Percentiles rank a stretch among this genome's conserved stretches.
phyloP scores from a whole-genome alignment of 2,113 vertebrate genomes.

The Galbula dea region DNA sequence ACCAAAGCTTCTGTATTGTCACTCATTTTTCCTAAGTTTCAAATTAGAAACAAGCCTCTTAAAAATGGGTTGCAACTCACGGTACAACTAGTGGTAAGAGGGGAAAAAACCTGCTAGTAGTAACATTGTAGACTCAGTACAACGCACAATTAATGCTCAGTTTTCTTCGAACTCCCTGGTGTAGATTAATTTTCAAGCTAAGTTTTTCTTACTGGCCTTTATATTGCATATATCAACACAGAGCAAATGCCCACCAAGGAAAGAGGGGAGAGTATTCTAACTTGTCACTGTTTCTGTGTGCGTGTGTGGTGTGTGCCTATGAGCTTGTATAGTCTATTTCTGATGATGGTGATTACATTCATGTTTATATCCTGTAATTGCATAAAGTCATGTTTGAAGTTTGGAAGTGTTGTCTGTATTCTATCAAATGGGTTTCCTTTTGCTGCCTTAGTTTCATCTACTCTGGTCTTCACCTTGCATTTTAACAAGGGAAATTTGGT shows the following conservation, averaged over 20 bases:
- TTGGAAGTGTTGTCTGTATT: not conserved
- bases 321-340: not conserved
- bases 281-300: not conserved
- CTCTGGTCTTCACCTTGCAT: not conserved
- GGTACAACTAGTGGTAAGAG: not conserved
- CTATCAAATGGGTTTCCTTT: not conserved
- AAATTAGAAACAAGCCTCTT: not conserved
- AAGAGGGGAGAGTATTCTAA: not conserved
- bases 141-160: not conserved
- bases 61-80: not conserved
- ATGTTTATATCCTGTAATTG: not conserved
- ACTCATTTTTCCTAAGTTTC: not conserved
- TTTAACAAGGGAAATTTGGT: not conserved
- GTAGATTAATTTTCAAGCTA: not conserved
- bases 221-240: not conserved
- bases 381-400: fast-evolving
- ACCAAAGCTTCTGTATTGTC: not conserved
- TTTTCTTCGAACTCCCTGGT: not conserved
- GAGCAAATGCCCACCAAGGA: not conserved
- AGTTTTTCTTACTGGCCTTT: not conserved
- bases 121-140: not conserved
- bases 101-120: not conserved
- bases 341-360: not conserved
- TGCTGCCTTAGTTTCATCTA: not conserved
- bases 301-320: not conserved